phyloP scores from a whole-genome alignment of 2,797 vertebrate species.

The Enteromius unitaeniatus region DNA sequence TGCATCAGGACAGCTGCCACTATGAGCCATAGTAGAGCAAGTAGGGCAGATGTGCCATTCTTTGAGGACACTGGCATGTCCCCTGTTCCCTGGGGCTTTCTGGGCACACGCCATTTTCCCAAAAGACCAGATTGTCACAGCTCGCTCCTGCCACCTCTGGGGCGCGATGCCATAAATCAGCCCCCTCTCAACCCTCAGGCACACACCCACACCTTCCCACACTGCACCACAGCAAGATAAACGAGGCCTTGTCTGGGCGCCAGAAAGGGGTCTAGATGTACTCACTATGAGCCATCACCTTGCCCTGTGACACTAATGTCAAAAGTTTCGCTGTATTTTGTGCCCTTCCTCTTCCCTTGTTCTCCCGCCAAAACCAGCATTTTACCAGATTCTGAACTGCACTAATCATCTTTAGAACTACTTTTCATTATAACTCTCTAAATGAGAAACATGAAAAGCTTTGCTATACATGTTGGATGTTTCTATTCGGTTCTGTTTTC shows the following conservation, averaged over 20 bases:
- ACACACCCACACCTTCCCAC: slow-evolving; percentile 63
- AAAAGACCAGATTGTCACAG: slow-evolving; percentile 78
- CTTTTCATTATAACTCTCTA: too few species aligned
- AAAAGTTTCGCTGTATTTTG: slow-evolving; percentile 30
- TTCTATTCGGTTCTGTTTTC: neutral
- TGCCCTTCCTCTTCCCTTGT: slow-evolving; percentile 35
- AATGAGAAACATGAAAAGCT: neutral
- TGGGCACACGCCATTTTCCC: slow-evolving; percentile 64
- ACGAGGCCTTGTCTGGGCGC: slow-evolving; percentile 66
- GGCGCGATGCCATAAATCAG: slow-evolving; percentile 75
- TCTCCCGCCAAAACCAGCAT: neutral
- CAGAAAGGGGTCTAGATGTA: slow-evolving; percentile 57
- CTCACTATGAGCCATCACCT: slow-evolving; percentile 53
- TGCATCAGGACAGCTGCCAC: slow-evolving; percentile 1
- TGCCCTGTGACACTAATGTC: slow-evolving; percentile 38
- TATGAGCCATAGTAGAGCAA: neutral
- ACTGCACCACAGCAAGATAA: slow-evolving; percentile 71
- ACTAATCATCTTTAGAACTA: neutral
- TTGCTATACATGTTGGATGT: neutral
- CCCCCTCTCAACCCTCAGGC: slow-evolving; percentile 56
- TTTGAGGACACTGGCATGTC: slow-evolving; percentile 44
- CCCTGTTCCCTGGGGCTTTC: slow-evolving; percentile 64
- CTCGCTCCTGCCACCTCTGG: slow-evolving; percentile 68
- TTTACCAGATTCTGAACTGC: neutral
- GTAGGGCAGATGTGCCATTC: slow-evolving; percentile 2